Conservation (phyloP, 1,140 invertebrate genomes). For the Halictus rubicundus region DNA sequence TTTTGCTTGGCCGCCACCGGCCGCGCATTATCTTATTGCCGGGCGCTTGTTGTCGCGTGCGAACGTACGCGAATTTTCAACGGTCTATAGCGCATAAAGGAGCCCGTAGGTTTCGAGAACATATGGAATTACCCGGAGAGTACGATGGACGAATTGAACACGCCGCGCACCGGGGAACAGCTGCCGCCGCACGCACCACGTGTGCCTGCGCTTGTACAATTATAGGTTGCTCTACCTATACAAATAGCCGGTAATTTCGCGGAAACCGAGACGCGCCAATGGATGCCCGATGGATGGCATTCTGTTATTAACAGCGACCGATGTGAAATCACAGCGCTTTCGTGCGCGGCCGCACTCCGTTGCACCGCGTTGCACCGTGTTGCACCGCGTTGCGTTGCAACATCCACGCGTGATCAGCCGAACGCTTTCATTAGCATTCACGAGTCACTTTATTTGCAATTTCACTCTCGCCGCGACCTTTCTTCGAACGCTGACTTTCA, state of each 20-base stretch:
- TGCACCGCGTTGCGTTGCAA: too few species aligned
- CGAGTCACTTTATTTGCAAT: too few species aligned
- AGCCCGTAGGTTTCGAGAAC: conserved; percentile 16
- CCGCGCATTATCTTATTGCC: conserved; percentile 31
- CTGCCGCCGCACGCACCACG: conserved; percentile 29
- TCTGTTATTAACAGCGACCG: background rate
- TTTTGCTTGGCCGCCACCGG: background rate
- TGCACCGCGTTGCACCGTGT: background rate
- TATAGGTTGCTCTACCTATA: conserved; percentile 23
- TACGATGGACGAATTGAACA: conserved; percentile 39
- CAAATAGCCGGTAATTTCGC: conserved; percentile 38
- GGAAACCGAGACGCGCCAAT: background rate
- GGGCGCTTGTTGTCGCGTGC: conserved; percentile 38
- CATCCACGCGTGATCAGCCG: too few species aligned
- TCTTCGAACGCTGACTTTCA: too few species aligned
- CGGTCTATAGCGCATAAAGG: conserved; percentile 34
- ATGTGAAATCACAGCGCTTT: background rate
- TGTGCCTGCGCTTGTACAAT: conserved; percentile 7
- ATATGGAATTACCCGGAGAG: conserved; percentile 35
- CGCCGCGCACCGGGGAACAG: conserved; percentile 17
- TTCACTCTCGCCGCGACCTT: too few species aligned
- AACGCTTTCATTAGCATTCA: too few species aligned
- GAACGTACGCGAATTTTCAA: conserved; percentile 45
- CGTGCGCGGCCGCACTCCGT: background rate
- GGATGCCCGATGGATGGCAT: background rate